Evolutionary conservation across 2,797 vertebrate species (phyloP).

Genomic region (Mallotus villosus): DNA sequence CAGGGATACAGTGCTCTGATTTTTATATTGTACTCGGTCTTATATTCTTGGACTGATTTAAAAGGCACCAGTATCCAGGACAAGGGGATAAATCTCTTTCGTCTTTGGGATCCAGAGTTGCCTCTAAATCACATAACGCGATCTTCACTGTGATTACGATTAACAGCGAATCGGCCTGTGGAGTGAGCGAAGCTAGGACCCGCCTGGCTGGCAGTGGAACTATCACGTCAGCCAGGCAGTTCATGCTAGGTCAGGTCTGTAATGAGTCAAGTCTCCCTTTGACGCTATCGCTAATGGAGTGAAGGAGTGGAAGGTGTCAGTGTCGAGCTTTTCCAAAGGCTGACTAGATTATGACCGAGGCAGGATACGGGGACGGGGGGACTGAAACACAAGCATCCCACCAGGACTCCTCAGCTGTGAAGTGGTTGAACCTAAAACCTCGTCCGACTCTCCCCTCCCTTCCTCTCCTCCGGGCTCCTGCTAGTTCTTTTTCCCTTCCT

Average conservation of each 20-base stretch:
- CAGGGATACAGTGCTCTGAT: constrained; percentile 1
- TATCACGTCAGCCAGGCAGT: background rate
- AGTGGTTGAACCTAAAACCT: background rate
- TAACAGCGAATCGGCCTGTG: constrained; percentile 32
- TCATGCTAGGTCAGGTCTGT: background rate
- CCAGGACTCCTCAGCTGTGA: background rate
- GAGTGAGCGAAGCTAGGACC: constrained; percentile 36
- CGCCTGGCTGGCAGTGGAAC: background rate
- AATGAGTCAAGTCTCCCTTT: background rate
- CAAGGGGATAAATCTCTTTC: constrained; percentile 27
- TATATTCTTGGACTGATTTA: constrained; percentile 8
- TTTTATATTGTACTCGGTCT: background rate
- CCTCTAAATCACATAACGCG: constrained; percentile 22
- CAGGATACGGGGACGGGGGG: background rate
- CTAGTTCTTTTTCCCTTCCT: background rate
- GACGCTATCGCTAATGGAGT: background rate
- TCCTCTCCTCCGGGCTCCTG: background rate
- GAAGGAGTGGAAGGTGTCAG: background rate
- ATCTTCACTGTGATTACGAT: constrained; percentile 28
- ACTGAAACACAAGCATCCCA: constrained; percentile 3
- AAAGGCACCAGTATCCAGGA: constrained; percentile 21
- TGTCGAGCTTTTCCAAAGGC: background rate
- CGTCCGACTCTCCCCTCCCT: background rate
- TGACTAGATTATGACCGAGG: background rate
- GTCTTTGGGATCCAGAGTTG: constrained; percentile 42